These are phyloP conservation scores for Heliconius hortense DNA, from an alignment of 2,888 invertebrate genomes.

Conservation along the genomic window DNA sequence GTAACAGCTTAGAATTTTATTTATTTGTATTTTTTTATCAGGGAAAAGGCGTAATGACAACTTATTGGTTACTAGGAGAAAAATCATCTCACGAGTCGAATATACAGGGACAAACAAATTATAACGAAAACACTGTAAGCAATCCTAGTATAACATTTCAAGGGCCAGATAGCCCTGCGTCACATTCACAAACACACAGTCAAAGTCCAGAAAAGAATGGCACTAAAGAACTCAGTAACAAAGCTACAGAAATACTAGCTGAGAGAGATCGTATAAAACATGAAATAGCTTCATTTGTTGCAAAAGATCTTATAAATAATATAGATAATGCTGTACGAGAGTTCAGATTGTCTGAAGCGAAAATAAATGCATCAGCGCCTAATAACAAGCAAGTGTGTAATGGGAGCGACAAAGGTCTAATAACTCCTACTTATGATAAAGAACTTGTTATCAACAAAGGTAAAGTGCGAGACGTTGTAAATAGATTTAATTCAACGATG, in stretches of 20 bases:
- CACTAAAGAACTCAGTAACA: constrained; percentile 56
- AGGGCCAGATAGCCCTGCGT: constrained; percentile 76
- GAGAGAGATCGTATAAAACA: constrained; percentile 74
- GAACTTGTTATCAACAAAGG: constrained; percentile 75
- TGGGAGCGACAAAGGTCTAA: constrained; percentile 62
- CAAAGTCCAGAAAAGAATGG: constrained; percentile 67
- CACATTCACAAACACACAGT: constrained; percentile 68
- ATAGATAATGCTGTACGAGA: constrained; percentile 72
- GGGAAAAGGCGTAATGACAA: constrained; percentile 94
- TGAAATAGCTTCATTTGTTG: constrained; percentile 74
- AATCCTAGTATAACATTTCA: constrained; percentile 77
- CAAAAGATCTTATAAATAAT: constrained; percentile 74
- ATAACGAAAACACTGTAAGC: constrained; percentile 51
- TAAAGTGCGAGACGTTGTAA: constrained; percentile 76
- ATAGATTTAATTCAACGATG: constrained; percentile 68
- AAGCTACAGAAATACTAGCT: constrained; percentile 60
- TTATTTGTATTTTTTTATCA: constrained; percentile 54
- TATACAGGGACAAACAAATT: constrained; percentile 51
- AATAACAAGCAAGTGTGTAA: constrained; percentile 54
- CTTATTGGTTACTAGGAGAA: constrained; percentile 93
- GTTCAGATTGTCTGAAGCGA: constrained; percentile 71
- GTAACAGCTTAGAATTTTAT: too few species aligned
- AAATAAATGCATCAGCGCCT: constrained; percentile 53
- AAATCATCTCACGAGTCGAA: constrained; percentile 48
- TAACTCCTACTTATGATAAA: constrained; percentile 73